Evolutionary conservation across 1,140 invertebrate species (phyloP).

Genomic region (Drosophila pseudoananassae): DNA sequence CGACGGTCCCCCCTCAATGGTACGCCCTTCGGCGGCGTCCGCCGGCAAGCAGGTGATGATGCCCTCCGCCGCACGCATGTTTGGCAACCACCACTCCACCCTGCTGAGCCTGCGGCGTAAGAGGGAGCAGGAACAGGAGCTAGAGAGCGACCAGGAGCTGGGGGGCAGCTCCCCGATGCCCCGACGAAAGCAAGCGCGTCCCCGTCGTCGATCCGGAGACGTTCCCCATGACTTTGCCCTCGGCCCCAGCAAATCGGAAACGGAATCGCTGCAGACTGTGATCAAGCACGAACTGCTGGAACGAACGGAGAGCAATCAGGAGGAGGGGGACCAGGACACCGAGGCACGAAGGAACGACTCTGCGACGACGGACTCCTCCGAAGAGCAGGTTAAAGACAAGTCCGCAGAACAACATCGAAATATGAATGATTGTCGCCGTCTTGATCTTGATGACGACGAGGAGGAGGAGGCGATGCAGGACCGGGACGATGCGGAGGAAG

Average conservation of each 20-base stretch:
- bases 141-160: slow-evolving; percentile 70
- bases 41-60: slow-evolving; percentile 70
- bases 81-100: slow-evolving; percentile 66
- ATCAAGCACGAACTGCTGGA: slow-evolving; percentile 75
- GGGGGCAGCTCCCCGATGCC: slow-evolving; percentile 89
- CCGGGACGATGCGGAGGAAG: slow-evolving; percentile 34
- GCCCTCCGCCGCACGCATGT: slow-evolving; percentile 59
- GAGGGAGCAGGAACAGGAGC: slow-evolving; percentile 79
- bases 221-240: slow-evolving; percentile 85
- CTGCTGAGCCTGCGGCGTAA: slow-evolving; percentile 73
- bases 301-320: slow-evolving; percentile 46
- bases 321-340: slow-evolving; percentile 16
- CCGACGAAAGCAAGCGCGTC: slow-evolving; percentile 91
- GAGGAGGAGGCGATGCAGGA: slow-evolving; percentile 46
- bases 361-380: slow-evolving; percentile 14
- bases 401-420: slow-evolving; percentile 2
- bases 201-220: slow-evolving; percentile 91
- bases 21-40: slow-evolving; percentile 35
- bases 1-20: slow-evolving; percentile 68
- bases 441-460: slow-evolving; percentile 41
- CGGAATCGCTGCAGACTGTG: slow-evolving; percentile 72
- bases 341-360: slow-evolving; percentile 27
- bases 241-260: slow-evolving; percentile 44
- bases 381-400: slow-evolving; percentile 12
- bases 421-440: slow-evolving; percentile 26